These are phyloP conservation scores for Myotis yumanensis DNA, from an alignment of 2,113 vertebrate genomes.

Conservation along the genomic window DNA sequence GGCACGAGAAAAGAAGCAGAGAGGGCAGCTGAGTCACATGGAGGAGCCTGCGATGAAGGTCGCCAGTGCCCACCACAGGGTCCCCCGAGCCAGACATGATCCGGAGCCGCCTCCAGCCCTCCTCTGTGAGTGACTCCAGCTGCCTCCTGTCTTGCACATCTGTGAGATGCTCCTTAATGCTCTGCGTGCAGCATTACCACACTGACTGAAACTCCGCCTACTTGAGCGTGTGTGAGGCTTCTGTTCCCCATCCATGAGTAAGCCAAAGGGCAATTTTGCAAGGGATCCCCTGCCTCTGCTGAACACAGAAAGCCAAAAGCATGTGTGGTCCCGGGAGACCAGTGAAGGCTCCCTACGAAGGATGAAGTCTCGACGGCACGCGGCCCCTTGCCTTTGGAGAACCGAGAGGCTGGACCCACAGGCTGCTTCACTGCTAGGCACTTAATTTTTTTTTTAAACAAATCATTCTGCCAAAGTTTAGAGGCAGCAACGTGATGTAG, in stretches of 20 bases:
- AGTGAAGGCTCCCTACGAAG: not conserved
- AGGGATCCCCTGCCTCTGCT: not conserved
- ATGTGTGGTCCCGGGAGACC: not conserved
- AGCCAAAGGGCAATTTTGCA: not conserved
- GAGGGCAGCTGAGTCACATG: accelerated
- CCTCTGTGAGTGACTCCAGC: not conserved
- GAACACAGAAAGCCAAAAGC: not conserved
- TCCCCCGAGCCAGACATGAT: not conserved
- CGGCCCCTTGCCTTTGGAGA: not conserved
- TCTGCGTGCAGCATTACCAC: not conserved
- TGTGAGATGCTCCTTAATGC: not conserved
- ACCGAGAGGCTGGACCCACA: not conserved
- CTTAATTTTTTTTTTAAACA: not conserved
- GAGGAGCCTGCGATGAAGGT: not conserved
- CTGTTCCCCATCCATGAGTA: not conserved
- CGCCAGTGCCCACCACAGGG: accelerated
- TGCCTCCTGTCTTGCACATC: not conserved
- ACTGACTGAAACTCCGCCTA: not conserved
- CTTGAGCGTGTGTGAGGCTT: not conserved
- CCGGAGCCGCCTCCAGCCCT: not conserved
- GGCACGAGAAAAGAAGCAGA: not conserved
- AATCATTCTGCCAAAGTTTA: not conserved
- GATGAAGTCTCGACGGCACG: not conserved
- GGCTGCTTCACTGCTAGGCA: not conserved
- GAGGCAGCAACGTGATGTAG: not conserved